Base-by-base conservation (phyloP, 2,797 vertebrate genomes). In the Leptatherina wallacei region DNA sequence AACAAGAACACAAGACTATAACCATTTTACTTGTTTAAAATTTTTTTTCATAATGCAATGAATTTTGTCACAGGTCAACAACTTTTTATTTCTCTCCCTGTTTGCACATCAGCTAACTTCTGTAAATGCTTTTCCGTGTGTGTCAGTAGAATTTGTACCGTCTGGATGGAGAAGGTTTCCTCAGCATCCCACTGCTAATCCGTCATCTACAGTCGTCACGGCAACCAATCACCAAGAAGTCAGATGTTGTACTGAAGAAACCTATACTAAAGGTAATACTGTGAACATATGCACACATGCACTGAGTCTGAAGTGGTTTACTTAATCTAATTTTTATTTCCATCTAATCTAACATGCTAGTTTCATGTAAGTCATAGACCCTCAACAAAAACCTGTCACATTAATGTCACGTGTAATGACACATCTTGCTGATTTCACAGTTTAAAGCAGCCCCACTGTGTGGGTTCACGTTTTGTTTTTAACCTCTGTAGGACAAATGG, bases 401-500 rank as follows among this genome's bases (percentile, higher is more conserved):
- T 42, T 36, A 27, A 16, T 22, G 16, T 40, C 6, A 42, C 4
- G 3, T 61, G 16, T 18, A 3, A 44, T 6, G 16, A 20, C 40
- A 44, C 42, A 44, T 54, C 9, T 2, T 36, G 7, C 61, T 62
- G 2, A 5, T 54, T 6, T 58, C 65, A 55, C 20, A n/a, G 20
- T 65, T 57, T 67, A n/a, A 51, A 67, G 56, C 35, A 40, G 6
- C 29, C 29, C 61, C 2, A 27, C 14, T 65, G 22, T 36, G 18
- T 65, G 61, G 75, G 20, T 63, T 59, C 78, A 10, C 77, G 29
- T 73, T 69, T 82, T 0, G n/a, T 77, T 73, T 75, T 24, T 29
- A 36, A 61, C 64, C 64, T 32, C 47, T 14, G 44, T 81, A 99
- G 98, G 98, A 99, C 92, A 97, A 99, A 84, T 99, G 98, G 98